A percentile compares a stretch with the other conserved stretches of the same genome.
phyloP scores from a whole-genome alignment of 2,113 vertebrate genomes.

The Acrocephalus arundinaceus region DNA sequence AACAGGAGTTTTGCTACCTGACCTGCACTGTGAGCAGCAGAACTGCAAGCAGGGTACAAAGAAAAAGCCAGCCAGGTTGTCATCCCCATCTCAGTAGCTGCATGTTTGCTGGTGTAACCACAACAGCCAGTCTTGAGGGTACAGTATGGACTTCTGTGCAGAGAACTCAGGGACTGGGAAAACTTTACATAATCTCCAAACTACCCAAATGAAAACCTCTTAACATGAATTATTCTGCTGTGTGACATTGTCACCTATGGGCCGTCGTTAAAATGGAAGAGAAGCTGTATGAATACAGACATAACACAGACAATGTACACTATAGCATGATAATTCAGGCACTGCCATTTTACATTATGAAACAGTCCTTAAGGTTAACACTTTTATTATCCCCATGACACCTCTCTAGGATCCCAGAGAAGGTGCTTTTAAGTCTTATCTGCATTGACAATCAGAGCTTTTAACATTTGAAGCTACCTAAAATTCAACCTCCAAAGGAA shows the following conservation, averaged over 20 bases:
- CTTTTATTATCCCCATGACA: conserved; percentile 53
- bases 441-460: neutral
- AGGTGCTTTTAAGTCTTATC: neutral
- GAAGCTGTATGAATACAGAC: neutral
- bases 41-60: neutral
- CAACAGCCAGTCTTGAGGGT: neutral
- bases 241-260: neutral
- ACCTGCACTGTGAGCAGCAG: neutral
- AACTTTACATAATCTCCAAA: neutral
- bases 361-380: conserved; percentile 36
- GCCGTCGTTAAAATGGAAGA: neutral
- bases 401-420: neutral
- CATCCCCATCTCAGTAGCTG: neutral
- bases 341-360: conserved; percentile 55
- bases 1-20: neutral
- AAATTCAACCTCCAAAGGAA: neutral
- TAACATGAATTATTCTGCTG: neutral
- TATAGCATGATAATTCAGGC: conserved; percentile 41
- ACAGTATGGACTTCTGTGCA: neutral
- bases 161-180: neutral
- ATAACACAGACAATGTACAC: neutral
- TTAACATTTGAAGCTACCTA: neutral
- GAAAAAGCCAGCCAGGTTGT: neutral
- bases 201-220: neutral
- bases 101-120: neutral